Evolutionary conservation across 2,113 vertebrate genomes (phyloP), one percentile per base, ranked within the genome.

Genomic region (Grantiella picta): DNA sequence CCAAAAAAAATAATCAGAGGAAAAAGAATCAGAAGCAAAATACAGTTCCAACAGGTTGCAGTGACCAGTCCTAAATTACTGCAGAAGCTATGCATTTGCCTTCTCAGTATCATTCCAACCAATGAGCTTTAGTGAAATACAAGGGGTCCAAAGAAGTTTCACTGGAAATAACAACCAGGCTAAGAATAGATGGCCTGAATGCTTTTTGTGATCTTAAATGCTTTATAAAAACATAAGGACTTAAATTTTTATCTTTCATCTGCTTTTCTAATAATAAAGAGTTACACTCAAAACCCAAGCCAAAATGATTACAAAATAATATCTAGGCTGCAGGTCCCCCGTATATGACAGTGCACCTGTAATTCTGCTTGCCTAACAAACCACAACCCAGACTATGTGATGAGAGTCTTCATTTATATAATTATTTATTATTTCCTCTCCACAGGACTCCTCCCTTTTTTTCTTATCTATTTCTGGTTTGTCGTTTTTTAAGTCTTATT

Each of bases 81-180:
- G 15, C 4, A 14, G 28, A 85, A 78, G 11, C 11, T 54, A 3
- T 25, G 28, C 22, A 28, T 45, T 79, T 0, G 0, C 35, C 50
- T 63, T 75, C 52, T 85, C 60, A 61, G 36, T 28, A 75, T 60
- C 63, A 61, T 36, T 65, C 16, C 35, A 38, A 19, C 27, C 40
- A 15, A 70, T 18, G 15, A 73, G 15, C 6, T 75, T 66, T 6
- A 89, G 31, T 27, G 23, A 91, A 91, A 91, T 63, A 63, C n/a
- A n/a, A 68, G 33, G 44, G 24, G 24, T 90, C 59, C 3, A 4
- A 70, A 87, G 23, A 76, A 35, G 7, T 7, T 24, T 82, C 38
- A n/a, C 38, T n/a, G 35, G 38, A 66, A 79, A 71, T 45, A 75
- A 70, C 0, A 10, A 33, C 7, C 15, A 54, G 11, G 44, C 50